These are phyloP conservation scores for Dicerorhinus sumatrensis DNA, from an alignment of 2,113 vertebrate species.

Conservation along the genomic window DNA sequence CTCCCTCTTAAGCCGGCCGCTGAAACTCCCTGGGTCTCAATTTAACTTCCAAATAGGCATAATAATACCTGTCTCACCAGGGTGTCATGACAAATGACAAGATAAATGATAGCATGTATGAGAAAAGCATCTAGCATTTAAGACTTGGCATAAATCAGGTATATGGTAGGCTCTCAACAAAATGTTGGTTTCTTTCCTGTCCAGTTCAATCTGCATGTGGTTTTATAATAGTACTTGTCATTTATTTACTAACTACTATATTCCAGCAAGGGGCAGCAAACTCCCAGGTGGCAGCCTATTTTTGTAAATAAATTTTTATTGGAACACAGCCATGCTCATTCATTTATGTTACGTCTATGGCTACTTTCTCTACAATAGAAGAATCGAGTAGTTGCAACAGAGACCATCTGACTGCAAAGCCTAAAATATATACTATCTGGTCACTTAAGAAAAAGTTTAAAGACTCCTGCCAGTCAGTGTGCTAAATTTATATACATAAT, in stretches of 20 bases:
- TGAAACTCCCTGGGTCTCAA: not conserved
- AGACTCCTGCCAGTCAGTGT: not conserved
- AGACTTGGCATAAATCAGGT: not conserved
- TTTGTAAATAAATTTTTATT: slow-evolving; percentile 50
- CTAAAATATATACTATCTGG: not conserved
- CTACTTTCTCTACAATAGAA: not conserved
- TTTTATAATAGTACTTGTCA: not conserved
- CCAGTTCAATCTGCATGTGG: not conserved
- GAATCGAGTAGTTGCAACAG: not conserved
- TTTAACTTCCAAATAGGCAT: not conserved
- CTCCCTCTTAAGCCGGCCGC: not conserved
- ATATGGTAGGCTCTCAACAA: not conserved
- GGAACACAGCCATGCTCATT: not conserved
- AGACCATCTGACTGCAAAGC: not conserved
- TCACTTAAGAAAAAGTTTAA: not conserved
- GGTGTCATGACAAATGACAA: not conserved
- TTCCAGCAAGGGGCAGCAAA: not conserved
- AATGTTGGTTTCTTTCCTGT: not conserved
- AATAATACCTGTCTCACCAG: not conserved
- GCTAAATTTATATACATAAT: not conserved
- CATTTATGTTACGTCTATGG: not conserved
- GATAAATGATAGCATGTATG: not conserved
- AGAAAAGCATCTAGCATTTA: not conserved
- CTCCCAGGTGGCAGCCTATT: not conserved
- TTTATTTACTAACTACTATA: not conserved